These are phyloP conservation scores for Vanacampus margaritifer DNA, from an alignment of 2,113 vertebrate species.

Conservation along the genomic window DNA sequence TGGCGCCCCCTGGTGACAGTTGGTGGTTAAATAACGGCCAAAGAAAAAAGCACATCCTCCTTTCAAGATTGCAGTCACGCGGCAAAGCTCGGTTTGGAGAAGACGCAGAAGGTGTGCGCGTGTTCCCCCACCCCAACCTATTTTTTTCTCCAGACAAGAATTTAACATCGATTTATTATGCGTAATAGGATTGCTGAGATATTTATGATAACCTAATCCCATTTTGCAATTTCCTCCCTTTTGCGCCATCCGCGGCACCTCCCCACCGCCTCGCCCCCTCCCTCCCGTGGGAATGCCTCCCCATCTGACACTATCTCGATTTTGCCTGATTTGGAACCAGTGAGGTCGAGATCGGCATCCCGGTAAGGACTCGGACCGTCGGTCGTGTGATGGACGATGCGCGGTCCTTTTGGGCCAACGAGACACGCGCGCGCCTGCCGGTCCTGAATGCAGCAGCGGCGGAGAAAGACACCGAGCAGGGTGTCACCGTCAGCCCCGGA, in stretches of 20 bases:
- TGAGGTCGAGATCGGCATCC: background rate
- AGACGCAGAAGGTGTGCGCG: constrained; percentile 28
- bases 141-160: background rate
- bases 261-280: background rate
- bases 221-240: background rate
- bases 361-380: background rate
- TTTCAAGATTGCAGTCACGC: constrained; percentile 53
- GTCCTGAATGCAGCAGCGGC: constrained; percentile 69
- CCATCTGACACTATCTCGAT: background rate
- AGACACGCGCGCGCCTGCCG: constrained; percentile 32
- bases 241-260: background rate
- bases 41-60: constrained; percentile 54
- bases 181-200: background rate
- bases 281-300: background rate
- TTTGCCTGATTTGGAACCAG: background rate
- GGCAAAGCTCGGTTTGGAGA: constrained; percentile 50
- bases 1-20: constrained; percentile 34
- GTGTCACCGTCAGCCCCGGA: constrained; percentile 61
- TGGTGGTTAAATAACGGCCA: constrained; percentile 18
- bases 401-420: constrained; percentile 27
- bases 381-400: constrained; percentile 53
- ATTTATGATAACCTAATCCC: background rate
- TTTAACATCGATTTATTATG: too few species aligned
- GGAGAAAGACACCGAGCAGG: constrained; percentile 54
- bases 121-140: background rate